A percentile compares a stretch with the other conserved stretches of the same genome.
phyloP scores from a whole-genome alignment of 2,113 vertebrate species.

The Neotragus pygmaeus region DNA sequence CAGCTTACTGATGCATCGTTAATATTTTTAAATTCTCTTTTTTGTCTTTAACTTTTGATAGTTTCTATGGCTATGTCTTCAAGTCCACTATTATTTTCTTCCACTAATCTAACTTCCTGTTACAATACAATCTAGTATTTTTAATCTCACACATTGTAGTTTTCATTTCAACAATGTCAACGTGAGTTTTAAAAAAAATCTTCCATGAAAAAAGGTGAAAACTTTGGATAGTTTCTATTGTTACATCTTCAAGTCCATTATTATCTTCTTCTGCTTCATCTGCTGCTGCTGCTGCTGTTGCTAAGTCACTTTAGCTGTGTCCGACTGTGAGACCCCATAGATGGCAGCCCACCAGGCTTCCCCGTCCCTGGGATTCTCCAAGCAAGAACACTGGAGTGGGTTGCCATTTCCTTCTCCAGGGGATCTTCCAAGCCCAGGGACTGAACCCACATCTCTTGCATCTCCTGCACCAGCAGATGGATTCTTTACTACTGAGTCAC shows the following conservation, averaged over 20 bases:
- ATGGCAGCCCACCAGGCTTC: accelerated
- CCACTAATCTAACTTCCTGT: background rate
- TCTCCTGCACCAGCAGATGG: background rate
- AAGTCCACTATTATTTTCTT: background rate
- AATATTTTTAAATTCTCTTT: background rate
- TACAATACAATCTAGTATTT: background rate
- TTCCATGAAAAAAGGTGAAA: background rate
- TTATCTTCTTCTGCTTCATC: background rate
- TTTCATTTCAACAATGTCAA: background rate
- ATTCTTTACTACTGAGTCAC: background rate
- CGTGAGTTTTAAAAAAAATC: background rate
- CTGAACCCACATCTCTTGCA: background rate
- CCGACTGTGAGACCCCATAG: accelerated
- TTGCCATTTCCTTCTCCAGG: background rate
- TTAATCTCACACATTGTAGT: background rate
- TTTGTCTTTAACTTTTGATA: background rate
- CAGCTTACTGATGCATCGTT: background rate
- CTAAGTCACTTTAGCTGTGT: background rate
- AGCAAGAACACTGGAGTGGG: background rate
- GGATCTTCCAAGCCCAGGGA: background rate
- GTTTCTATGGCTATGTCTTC: background rate
- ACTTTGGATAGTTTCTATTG: background rate
- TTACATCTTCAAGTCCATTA: background rate
- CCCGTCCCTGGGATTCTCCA: no score
- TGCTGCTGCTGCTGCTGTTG: no score